Percentiles rank a stretch among this genome's conserved stretches.
These are phyloP conservation scores for Steatornis caripensis DNA, from an alignment of 2,113 vertebrate species.

Conservation along the genomic window DNA sequence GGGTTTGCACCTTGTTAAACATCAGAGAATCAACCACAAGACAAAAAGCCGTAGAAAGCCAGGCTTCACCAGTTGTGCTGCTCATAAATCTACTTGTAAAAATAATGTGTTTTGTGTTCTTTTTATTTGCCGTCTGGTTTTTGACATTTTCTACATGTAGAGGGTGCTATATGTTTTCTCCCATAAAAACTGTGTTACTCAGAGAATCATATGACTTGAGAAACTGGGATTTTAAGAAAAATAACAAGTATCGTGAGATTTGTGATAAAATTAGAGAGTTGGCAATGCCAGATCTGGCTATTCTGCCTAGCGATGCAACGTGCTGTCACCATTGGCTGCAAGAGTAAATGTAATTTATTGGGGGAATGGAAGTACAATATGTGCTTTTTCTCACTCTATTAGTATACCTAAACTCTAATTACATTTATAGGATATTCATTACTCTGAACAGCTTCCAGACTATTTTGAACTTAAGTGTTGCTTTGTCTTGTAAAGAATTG, in stretches of 20 bases:
- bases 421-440: not conserved
- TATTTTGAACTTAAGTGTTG: not conserved
- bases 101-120: not conserved
- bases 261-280: not conserved
- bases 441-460: not conserved
- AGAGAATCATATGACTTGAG: not conserved
- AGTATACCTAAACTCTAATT: not conserved
- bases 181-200: not conserved
- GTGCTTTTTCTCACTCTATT: not conserved
- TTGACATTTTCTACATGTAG: not conserved
- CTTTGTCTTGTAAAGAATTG: not conserved
- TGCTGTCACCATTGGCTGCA: not conserved
- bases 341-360: not conserved
- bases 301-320: not conserved
- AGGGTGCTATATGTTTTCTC: not conserved
- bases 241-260: not conserved
- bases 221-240: not conserved
- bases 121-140: not conserved
- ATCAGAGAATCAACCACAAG: not conserved
- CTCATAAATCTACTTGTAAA: constrained; percentile 22
- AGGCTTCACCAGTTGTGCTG: not conserved
- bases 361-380: not conserved
- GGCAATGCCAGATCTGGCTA: not conserved
- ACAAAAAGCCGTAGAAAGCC: not conserved
- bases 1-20: constrained; percentile 10